Base-by-base conservation (phyloP, 2,797 vertebrate species). In the Lophura swinhoii region DNA sequence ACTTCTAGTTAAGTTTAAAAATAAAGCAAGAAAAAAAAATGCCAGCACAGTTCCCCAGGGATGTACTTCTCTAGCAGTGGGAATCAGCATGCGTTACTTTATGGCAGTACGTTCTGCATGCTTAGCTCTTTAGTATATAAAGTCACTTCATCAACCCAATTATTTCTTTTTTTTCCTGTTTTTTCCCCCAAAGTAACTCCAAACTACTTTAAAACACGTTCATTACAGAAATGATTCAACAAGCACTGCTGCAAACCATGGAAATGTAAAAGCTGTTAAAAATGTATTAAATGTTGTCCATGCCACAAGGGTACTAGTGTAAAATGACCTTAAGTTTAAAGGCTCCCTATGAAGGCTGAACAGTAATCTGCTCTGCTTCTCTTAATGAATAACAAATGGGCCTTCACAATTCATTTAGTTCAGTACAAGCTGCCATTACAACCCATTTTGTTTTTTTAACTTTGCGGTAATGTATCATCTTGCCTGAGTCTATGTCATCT, bases 331-430 rank as follows among this genome's bases (percentile, higher is more conserved):
- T 73, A 83, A 70, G 87, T 97, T 97, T 96, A 96, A 95, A 96
- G 95, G 95, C 91, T 97, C 95, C 88, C 95, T 96, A 90, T 89
- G 94, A 95, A 66, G 89, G 91, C 93, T 93, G 94, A 94, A 90
- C 79, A 93, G 92, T 95, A 96, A 93, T 96, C 95, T 93, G 93
- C 96, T 93, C 78, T 96, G 84, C 94, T 96, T 92, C 87, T 96
- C 94, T 94, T 98, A 98, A 98, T 97, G 97, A 97, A 97, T 97
- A 98, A 97, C 98, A 98, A 98, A 97, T 97, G 97, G 97, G 55
- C 93, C 89, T 97, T 96, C 94, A 93, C 55, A 86, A 94, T 82
- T 93, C 96, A 91, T 96, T 96, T 96, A 81, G 83, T 51, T 96
- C 94, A 94, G 91, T 95, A 96, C 81, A 93, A 96, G 95, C 95